Evolutionary conservation across 1,140 invertebrate genomes (phyloP), one percentile per base, ranked within the genome.

Genomic region (Papilio polytes): DNA sequence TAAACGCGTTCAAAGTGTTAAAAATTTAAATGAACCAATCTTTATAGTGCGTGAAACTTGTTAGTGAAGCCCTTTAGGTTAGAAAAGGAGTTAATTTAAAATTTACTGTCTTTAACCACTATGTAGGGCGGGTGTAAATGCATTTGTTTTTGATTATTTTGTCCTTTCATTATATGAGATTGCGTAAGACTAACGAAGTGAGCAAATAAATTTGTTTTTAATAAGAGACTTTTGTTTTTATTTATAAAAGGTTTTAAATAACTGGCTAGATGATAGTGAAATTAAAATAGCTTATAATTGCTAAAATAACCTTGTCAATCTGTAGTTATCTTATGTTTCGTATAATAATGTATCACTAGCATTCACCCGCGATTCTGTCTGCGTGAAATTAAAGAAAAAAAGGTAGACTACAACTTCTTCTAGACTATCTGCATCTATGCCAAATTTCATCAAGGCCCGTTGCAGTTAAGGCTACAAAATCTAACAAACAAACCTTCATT

Each of bases 21-120:
- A 82, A 85, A 84, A 80, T n/a, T 84, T 88, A 86, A 86, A 87
- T 84, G 84, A 82, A 83, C 78, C 78, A 80, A 82, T 80, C 70
- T 83, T 80, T 74, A 83, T 63, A 73, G 36, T 72, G 77, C 77
- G 74, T 22, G n/a, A 41, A 41, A 41, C 36, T 41, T 41, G 46
- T 87, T 85, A 85, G 78, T 74, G 66, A 77, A 74, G 80, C 81
- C 46, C 18, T 80, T 53, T 41, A 46, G 26, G 70, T 15, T 63
- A 78, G 79, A 63, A 74, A 80, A 80, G 70, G 73, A 44, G 70
- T 84, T 81, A 86, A 85, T 82, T 80, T 83, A 53, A 56, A 82
- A 80, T 86, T 82, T 86, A 84, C 73, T 53, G 72, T 41, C 56
- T 22, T 18, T 78, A 78, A 78, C 59, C 41, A 63, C 56, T 78